Conservation (phyloP, 2,113 vertebrate species). For the Nibea albiflora region DNA sequence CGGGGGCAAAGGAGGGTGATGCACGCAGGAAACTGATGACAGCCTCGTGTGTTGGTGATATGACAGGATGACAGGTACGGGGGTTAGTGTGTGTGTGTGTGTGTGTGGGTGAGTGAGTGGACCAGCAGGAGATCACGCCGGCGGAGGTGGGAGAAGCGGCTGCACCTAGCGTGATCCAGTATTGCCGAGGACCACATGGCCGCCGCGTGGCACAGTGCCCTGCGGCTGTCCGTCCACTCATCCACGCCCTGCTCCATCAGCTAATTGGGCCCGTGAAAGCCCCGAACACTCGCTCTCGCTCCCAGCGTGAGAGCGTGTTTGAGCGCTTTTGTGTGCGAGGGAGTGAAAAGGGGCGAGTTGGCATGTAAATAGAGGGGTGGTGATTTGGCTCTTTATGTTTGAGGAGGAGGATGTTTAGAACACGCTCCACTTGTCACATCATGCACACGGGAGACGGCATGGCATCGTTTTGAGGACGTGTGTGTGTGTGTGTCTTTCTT, state of each 20-base stretch:
- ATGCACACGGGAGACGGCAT: neutral
- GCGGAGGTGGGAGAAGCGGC: conserved; percentile 48
- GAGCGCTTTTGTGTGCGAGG: conserved; percentile 14
- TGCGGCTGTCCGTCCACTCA: conserved; percentile 60
- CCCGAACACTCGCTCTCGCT: conserved; percentile 23
- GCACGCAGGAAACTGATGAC: conserved; percentile 63
- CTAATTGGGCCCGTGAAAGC: conserved; percentile 71
- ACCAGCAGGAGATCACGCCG: conserved; percentile 67
- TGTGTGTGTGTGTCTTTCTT: neutral
- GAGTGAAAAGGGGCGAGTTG: neutral
- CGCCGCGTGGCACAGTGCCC: conserved; percentile 62
- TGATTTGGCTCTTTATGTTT: conserved; percentile 7
- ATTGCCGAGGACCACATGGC: conserved; percentile 70
- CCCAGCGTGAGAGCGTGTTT: conserved; percentile 14
- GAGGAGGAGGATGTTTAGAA: conserved; percentile 8
- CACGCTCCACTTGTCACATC: conserved; percentile 11
- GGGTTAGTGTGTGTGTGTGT: conserved; percentile 31
- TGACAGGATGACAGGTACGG: conserved; percentile 54
- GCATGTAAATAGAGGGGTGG: neutral
- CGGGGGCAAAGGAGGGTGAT: conserved; percentile 45
- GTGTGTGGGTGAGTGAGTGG: neutral
- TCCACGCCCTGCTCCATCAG: conserved; percentile 59
- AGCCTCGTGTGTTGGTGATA: conserved; percentile 57
- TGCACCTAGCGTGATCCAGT: conserved; percentile 66
- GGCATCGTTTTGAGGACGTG: conserved; percentile 1